Percentiles rank a stretch among this genome's conserved stretches.
Evolutionary conservation across 1,140 invertebrate genomes (phyloP).

Genomic region (Saccostrea glomerata): DNA sequence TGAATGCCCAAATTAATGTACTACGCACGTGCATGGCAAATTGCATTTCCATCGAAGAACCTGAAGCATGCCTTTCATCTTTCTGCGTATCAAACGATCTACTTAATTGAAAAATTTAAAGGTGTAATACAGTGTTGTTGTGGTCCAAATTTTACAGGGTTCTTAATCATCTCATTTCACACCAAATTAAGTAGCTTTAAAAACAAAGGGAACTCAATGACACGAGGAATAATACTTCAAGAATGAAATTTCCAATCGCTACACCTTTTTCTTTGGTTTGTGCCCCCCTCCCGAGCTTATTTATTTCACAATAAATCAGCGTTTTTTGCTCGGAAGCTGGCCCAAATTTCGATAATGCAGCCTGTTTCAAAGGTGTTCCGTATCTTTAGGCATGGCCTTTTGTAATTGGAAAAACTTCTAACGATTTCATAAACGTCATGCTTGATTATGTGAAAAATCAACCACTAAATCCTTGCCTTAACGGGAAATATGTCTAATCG

Average conservation of each 20-base stretch:
- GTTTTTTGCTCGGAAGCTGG: conserved; percentile 13
- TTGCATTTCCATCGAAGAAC: not conserved
- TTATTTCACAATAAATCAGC: conserved; percentile 1
- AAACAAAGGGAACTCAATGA: conserved; percentile 13
- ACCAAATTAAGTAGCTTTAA: conserved; percentile 27
- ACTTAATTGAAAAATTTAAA: conserved; percentile 19
- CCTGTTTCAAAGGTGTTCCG: conserved; percentile 14
- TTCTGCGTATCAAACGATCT: conserved; percentile 5
- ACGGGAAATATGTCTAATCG: conserved; percentile 3
- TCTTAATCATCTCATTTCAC: conserved; percentile 9
- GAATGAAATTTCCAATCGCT: not conserved
- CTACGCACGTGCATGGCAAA: conserved; percentile 18
- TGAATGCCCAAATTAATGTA: not conserved
- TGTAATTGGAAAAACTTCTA: conserved; percentile 21
- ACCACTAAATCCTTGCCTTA: conserved; percentile 4
- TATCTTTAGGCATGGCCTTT: not conserved
- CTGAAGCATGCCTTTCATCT: conserved; percentile 22
- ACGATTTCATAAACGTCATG: conserved; percentile 7
- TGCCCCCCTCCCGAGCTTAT: not conserved
- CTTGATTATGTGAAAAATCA: conserved; percentile 34
- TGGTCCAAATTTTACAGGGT: not conserved
- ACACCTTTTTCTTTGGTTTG: conserved; percentile 1
- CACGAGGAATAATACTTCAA: not conserved
- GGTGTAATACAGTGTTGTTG: not conserved
- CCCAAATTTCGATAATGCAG: not conserved